Base-by-base conservation (phyloP, 2,888 invertebrate genomes). In the Torymus tubicola region DNA sequence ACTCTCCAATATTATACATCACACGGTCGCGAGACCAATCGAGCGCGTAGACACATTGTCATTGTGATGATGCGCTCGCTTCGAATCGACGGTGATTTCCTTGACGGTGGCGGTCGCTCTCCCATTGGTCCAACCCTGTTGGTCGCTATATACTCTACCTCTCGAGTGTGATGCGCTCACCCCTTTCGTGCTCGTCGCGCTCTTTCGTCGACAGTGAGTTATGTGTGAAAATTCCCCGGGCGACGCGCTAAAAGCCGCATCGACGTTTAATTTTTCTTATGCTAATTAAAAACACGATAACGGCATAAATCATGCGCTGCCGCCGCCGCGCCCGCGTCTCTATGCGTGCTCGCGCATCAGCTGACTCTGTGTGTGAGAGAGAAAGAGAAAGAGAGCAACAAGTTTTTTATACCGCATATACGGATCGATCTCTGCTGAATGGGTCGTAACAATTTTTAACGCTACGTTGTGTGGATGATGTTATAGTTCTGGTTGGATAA, bases 221-320 rank as follows among this genome's bases (percentile, higher is more conserved):
- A 82, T 82, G 82, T 82, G 82, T 80, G 82, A 82, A 82, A 82
- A 82, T 82, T 79, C 74, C 71, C 78, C 55, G 31, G 50, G 74
- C 74, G 24, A 55, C 5, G 64, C 50, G 63, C 58, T 70, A 64
- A 81, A 81, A 70, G 81, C 81, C 64, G 58, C 73, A 81, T 81
- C 74, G 81, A 73, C 73, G 65, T 81, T 78, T 73, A 78, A 74
- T 78, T 73, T 78, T 81, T 78, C 78, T 79, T 81, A 81, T 81
- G 78, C 81, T 81, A 81, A 81, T 81, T 79, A 81, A 79, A 78
- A 81, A 75, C 67, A 71, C 71, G 81, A 81, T 81, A 78, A 78
- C 65, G 50, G 60, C 72, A 73, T 77, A 70, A 77, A 80, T 80
- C 80, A 76, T 72, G 61, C 52, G 55, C 55, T 61, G 42, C 52